Conservation (phyloP, 2,888 invertebrate genomes). For the Sympetrum striolatum region DNA sequence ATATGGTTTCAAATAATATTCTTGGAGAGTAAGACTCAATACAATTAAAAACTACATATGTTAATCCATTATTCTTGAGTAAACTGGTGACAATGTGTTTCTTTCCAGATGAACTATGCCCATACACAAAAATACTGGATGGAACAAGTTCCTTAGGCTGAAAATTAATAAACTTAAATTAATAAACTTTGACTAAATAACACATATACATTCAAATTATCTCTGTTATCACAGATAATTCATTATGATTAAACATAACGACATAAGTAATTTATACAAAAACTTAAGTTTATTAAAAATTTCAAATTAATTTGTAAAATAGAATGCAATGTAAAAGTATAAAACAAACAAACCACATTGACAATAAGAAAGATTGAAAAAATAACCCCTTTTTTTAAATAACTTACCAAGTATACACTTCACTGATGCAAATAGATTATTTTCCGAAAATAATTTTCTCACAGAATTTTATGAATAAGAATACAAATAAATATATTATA, state of each 20-base stretch:
- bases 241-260: not conserved
- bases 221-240: not conserved
- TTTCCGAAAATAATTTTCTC: too few relatives aligned
- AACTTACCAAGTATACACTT: too few relatives aligned
- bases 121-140: slow-evolving; percentile 76
- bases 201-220: not conserved
- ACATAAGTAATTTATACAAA: not conserved
- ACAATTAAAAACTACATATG: slow-evolving; percentile 75
- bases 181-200: too few relatives aligned
- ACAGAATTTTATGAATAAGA: too few relatives aligned
- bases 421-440: too few relatives aligned
- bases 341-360: too few relatives aligned
- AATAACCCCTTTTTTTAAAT: too few relatives aligned
- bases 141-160: slow-evolving; percentile 68
- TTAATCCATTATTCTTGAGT: slow-evolving; percentile 66
- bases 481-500: too few relatives aligned
- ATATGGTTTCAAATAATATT: slow-evolving; percentile 77
- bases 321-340: too few relatives aligned
- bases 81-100: slow-evolving; percentile 71
- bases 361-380: too few relatives aligned
- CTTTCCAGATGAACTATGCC: slow-evolving; percentile 87
- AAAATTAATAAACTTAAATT: not conserved
- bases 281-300: too few relatives aligned
- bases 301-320: too few relatives aligned
- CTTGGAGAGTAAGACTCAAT: slow-evolving; percentile 81